Conservation (phyloP, 2,797 vertebrate genomes). For the Sebastiscus albofasciatus region DNA sequence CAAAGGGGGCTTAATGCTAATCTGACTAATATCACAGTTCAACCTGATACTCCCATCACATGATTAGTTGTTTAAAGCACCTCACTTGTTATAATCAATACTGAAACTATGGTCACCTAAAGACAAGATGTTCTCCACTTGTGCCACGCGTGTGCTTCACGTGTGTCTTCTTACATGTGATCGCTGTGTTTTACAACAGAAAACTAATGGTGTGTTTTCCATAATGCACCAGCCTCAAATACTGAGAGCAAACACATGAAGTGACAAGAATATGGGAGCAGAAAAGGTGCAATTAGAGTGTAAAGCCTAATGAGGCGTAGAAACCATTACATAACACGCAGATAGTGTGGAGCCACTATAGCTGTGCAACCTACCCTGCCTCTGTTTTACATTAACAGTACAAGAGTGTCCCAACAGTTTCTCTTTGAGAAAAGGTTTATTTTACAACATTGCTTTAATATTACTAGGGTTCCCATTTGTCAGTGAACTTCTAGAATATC, state of each 20-base stretch:
- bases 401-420: not conserved
- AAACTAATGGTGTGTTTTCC: conserved; percentile 42
- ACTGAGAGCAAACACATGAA: conserved; percentile 43
- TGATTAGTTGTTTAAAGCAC: conserved; percentile 3
- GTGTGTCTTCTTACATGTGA: not conserved
- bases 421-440: not conserved
- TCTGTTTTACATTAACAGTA: conserved; percentile 19
- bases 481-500: not conserved
- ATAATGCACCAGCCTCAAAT: conserved; percentile 25
- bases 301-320: conserved; percentile 61
- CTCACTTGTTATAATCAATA: conserved; percentile 3
- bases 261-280: conserved; percentile 15
- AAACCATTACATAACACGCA: conserved; percentile 46
- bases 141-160: not conserved
- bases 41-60: not conserved
- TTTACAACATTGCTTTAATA: not conserved
- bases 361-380: not conserved
- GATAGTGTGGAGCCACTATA: conserved; percentile 61
- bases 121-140: not conserved
- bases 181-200: conserved; percentile 36
- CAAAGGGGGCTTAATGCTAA: conserved; percentile 46
- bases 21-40: conserved; percentile 30
- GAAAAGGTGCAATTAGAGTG: conserved; percentile 45
- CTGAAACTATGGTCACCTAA: not conserved
- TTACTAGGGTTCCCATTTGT: not conserved